phyloP scores from a whole-genome alignment of 2,113 vertebrate species.

The Tonatia bakeri region DNA sequence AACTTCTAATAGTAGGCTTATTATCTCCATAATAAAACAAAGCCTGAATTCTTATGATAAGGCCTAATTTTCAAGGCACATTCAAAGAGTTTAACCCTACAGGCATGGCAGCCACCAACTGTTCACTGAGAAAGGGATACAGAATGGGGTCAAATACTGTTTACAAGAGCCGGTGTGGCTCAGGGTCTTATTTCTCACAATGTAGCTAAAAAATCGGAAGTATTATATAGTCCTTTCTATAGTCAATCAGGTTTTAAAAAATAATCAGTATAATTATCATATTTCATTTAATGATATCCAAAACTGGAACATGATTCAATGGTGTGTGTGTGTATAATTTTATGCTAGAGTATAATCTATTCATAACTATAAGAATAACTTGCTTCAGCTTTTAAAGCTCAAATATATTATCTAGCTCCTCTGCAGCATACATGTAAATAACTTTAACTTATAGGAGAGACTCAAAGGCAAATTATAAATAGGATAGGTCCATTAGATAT shows the following conservation, averaged over 20 bases:
- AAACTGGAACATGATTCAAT: neutral
- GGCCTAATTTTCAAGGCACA: neutral
- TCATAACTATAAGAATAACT: neutral
- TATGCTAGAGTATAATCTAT: neutral
- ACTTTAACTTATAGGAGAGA: neutral
- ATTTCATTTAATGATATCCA: neutral
- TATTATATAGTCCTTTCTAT: neutral
- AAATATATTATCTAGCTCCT: neutral
- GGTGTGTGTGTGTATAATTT: neutral
- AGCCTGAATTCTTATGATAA: neutral
- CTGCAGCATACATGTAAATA: neutral
- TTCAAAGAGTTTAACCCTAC: neutral
- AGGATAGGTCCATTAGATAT: neutral
- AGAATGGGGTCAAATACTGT: neutral
- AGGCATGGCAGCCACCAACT: neutral
- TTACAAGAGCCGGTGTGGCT: neutral
- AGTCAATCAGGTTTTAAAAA: neutral
- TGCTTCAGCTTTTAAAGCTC: conserved; percentile 2
- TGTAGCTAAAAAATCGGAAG: neutral
- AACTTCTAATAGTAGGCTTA: neutral
- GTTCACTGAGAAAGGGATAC: neutral
- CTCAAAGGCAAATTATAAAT: conserved; percentile 19
- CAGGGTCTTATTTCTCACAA: neutral
- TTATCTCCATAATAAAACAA: neutral
- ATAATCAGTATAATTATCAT: conserved; percentile 8